A percentile compares a stretch with the other conserved stretches of the same genome.
Evolutionary conservation across 2,888 invertebrate species (phyloP).

Genomic region (Clivina fossor): DNA sequence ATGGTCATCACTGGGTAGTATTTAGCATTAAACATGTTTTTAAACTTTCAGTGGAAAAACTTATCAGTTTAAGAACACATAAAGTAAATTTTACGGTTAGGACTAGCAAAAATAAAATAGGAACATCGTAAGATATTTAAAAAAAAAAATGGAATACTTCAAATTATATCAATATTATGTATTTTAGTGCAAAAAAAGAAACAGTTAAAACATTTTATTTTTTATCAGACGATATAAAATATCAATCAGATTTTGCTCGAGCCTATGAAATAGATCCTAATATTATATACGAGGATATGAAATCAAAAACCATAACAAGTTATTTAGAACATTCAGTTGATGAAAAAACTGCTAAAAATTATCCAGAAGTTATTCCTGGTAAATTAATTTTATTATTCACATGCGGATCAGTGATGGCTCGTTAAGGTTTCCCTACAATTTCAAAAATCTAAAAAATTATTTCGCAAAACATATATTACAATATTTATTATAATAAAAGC

Average conservation of each 20-base stretch:
- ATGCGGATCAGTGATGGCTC: no score
- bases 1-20: constrained; percentile 19
- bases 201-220: constrained; percentile 38
- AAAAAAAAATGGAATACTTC: constrained; percentile 1
- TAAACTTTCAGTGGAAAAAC: not conserved
- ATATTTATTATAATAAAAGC: no score
- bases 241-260: constrained; percentile 31
- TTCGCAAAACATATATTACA: no score
- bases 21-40: constrained; percentile 21
- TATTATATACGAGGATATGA: constrained; percentile 16
- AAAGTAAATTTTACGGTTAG: constrained; percentile 22
- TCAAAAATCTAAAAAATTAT: no score
- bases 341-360: constrained; percentile 7
- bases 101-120: constrained; percentile 37
- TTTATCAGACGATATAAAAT: constrained; percentile 34
- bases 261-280: constrained; percentile 38
- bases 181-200: constrained; percentile 39
- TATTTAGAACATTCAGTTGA: not conserved
- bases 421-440: no score
- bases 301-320: constrained; percentile 12
- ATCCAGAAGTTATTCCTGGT: constrained; percentile 15
- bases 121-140: constrained; percentile 34
- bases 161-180: not conserved
- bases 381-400: not conserved
- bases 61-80: constrained; percentile 13